A percentile compares a stretch with the other conserved stretches of the same genome.
phyloP scores from a whole-genome alignment of 2,797 vertebrate species.

The Darevskia mixta region DNA sequence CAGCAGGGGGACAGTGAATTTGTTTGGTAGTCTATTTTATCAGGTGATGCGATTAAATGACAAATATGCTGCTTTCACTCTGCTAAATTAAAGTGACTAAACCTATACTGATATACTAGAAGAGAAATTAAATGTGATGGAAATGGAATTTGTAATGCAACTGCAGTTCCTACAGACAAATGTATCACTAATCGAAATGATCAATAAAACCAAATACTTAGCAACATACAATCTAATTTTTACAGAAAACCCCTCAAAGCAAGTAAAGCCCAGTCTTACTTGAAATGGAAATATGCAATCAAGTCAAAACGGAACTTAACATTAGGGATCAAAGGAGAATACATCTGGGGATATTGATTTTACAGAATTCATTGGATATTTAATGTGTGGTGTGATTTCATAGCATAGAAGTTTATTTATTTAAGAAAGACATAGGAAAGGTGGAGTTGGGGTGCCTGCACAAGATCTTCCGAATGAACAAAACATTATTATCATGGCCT shows the following conservation, averaged over 20 bases:
- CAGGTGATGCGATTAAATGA: not conserved
- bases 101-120: not conserved
- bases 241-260: not conserved
- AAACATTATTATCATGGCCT: not conserved
- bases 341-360: not conserved
- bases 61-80: not conserved
- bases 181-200: not conserved
- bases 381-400: conserved; percentile 11
- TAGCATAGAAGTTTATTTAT: not conserved
- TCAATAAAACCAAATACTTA: not conserved
- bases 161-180: not conserved
- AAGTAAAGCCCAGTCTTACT: not conserved
- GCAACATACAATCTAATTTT: not conserved
- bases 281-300: not conserved
- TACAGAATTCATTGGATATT: conserved; percentile 1
- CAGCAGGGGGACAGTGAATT: not conserved
- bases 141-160: not conserved
- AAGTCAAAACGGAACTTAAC: not conserved
- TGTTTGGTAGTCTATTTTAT: not conserved
- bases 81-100: not conserved
- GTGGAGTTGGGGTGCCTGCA: not conserved
- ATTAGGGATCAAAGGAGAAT: not conserved
- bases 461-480: not conserved
- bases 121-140: not conserved
- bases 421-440: not conserved